phyloP scores from a whole-genome alignment of 2,888 invertebrate species.

The Luperina testacea region DNA sequence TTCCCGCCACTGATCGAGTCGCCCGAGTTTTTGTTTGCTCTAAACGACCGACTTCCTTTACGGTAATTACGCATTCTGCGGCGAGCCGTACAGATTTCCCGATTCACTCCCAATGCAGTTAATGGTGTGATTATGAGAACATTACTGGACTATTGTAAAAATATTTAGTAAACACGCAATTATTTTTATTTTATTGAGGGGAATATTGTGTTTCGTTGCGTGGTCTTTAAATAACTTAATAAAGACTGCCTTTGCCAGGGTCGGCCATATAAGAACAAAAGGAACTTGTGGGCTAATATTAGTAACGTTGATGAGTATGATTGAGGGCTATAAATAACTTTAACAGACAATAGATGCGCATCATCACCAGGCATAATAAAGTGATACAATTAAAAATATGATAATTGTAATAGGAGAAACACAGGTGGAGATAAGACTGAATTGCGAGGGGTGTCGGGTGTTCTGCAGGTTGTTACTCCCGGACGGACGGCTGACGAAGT shows the following conservation, averaged over 20 bases:
- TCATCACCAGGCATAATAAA: conserved; percentile 23
- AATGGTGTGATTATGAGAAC: conserved; percentile 75
- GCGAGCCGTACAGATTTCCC: conserved; percentile 81
- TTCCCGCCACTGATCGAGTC: conserved; percentile 88
- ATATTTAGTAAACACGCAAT: conserved; percentile 40
- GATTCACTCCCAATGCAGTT: conserved; percentile 73
- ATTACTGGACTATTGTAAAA: conserved; percentile 44
- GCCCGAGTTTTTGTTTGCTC: conserved; percentile 88
- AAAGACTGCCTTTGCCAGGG: conserved; percentile 31
- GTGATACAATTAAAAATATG: conserved; percentile 38
- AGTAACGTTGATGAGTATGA: conserved; percentile 26
- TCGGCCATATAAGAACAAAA: conserved; percentile 32
- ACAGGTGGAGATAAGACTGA: conserved; percentile 74
- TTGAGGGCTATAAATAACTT: conserved; percentile 32
- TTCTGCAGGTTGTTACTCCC: conserved; percentile 86
- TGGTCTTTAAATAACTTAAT: conserved; percentile 47
- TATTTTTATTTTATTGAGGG: conserved; percentile 32
- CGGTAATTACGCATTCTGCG: conserved; percentile 88
- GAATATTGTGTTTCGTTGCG: conserved; percentile 4
- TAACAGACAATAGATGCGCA: conserved; percentile 29
- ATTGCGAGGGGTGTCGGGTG: conserved; percentile 74
- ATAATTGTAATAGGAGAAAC: conserved; percentile 62
- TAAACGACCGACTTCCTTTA: conserved; percentile 88
- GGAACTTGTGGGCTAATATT: conserved; percentile 26
- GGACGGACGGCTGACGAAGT: conserved; percentile 88